phyloP scores from a whole-genome alignment of 2,797 vertebrate genomes.

The Coranthus polyacanthus region DNA sequence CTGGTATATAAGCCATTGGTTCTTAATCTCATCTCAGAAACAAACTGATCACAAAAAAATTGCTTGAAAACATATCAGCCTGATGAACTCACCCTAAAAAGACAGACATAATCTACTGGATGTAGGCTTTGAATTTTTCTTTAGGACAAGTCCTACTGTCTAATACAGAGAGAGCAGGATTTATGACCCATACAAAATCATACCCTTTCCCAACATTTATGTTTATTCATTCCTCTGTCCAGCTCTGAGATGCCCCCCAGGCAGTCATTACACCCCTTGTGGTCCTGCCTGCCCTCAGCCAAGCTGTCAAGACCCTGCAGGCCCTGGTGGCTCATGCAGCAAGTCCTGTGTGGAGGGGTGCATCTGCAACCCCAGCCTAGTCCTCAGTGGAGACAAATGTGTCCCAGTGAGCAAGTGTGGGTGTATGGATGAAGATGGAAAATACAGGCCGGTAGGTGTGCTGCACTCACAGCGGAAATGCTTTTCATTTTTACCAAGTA shows the following conservation, averaged over 20 bases:
- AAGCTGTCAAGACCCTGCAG: slow-evolving; percentile 83
- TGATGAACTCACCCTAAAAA: no score
- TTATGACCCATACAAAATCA: no score
- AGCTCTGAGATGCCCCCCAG: slow-evolving; percentile 89
- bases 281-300: slow-evolving; percentile 84
- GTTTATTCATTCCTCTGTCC: background rate
- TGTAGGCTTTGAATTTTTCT: no score
- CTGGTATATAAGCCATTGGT: no score
- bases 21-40: no score
- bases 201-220: no score
- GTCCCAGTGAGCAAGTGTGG: slow-evolving; percentile 87
- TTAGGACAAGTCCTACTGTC: no score
- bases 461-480: no score
- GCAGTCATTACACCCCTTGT: slow-evolving; percentile 87
- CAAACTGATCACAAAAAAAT: no score
- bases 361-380: slow-evolving; percentile 85
- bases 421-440: slow-evolving; percentile 83
- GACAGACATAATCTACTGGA: no score
- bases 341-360: slow-evolving; percentile 90
- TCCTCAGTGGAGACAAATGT: slow-evolving; percentile 90
- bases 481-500: background rate
- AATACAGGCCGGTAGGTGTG: slow-evolving; percentile 85
- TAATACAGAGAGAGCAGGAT: no score
- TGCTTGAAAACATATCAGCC: no score
- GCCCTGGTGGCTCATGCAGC: slow-evolving; percentile 73